These are phyloP conservation scores for Neomonachus schauinslandi DNA, from an alignment of 2,113 vertebrate genomes.

Conservation along the genomic window DNA sequence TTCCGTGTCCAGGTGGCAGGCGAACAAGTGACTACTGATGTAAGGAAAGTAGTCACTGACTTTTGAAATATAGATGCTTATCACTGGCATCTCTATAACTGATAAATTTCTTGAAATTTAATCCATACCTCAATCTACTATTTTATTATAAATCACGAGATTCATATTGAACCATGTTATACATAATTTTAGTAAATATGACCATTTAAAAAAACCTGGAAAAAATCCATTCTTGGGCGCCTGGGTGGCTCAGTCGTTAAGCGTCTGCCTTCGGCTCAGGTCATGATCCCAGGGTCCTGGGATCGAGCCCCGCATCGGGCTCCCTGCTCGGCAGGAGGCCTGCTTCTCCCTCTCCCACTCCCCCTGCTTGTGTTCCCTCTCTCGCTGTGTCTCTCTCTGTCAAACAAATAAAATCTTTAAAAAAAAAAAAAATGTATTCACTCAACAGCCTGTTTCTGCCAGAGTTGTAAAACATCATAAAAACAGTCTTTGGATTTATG, in stretches of 20 bases:
- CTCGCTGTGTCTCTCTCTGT: too few relatives aligned
- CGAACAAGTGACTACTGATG: neutral
- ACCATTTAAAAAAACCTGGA: constrained; percentile 1
- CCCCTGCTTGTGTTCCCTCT: too few relatives aligned
- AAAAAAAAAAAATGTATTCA: neutral
- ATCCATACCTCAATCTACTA: neutral
- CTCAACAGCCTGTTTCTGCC: neutral
- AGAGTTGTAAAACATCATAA: constrained; percentile 22
- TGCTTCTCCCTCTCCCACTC: too few relatives aligned
- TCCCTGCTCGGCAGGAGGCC: too few relatives aligned
- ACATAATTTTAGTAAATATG: constrained; percentile 32
- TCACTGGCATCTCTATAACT: neutral
- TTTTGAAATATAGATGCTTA: neutral
- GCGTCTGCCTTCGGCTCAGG: too few relatives aligned
- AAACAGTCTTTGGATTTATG: constrained; percentile 14
- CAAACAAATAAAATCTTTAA: too few relatives aligned
- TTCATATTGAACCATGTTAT: neutral
- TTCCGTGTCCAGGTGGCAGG: neutral
- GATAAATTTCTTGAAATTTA: constrained; percentile 45
- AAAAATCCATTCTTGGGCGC: neutral
- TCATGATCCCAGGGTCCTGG: too few relatives aligned
- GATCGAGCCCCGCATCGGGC: too few relatives aligned
- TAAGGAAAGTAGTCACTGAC: neutral
- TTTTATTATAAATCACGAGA: constrained; percentile 22
- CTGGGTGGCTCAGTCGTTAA: too few relatives aligned